These are phyloP conservation scores for Apodemia zela DNA, from an alignment of 2,888 invertebrate species.

Conservation along the genomic window DNA sequence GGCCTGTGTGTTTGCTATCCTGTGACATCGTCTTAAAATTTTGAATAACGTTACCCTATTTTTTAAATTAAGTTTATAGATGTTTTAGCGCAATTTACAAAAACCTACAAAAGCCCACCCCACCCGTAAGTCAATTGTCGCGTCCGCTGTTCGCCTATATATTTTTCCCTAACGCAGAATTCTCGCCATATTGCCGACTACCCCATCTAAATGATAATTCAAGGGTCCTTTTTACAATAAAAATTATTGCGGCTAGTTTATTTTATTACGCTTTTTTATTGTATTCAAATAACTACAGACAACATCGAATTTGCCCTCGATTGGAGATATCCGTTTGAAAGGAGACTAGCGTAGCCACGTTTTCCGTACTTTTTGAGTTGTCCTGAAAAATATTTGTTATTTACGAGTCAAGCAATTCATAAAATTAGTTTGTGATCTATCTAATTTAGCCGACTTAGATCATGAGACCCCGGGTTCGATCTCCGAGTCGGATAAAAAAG, in stretches of 20 bases:
- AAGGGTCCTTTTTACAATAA: conserved; percentile 73
- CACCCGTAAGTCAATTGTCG: conserved; percentile 60
- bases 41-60: neutral
- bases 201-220: conserved; percentile 80
- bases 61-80: conserved; percentile 28
- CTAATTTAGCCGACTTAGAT: too few species aligned
- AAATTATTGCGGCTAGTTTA: conserved; percentile 78
- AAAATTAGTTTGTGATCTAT: too few species aligned
- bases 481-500: too few species aligned
- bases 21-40: neutral
- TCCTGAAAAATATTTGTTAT: neutral
- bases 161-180: conserved; percentile 56
- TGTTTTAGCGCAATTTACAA: conserved; percentile 57
- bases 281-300: conserved; percentile 60
- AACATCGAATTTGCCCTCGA: conserved; percentile 30
- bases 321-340: conserved; percentile 29
- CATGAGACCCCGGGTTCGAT: too few species aligned
- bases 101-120: conserved; percentile 54
- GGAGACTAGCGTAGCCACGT: neutral
- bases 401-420: too few species aligned
- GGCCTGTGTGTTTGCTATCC: too few species aligned
- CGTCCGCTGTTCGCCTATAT: conserved; percentile 47
- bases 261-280: conserved; percentile 76
- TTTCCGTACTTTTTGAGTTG: neutral
- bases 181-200: conserved; percentile 69